Evolutionary conservation across 2,113 vertebrate species (phyloP).

Genomic region (Pseudorasbora parva): DNA sequence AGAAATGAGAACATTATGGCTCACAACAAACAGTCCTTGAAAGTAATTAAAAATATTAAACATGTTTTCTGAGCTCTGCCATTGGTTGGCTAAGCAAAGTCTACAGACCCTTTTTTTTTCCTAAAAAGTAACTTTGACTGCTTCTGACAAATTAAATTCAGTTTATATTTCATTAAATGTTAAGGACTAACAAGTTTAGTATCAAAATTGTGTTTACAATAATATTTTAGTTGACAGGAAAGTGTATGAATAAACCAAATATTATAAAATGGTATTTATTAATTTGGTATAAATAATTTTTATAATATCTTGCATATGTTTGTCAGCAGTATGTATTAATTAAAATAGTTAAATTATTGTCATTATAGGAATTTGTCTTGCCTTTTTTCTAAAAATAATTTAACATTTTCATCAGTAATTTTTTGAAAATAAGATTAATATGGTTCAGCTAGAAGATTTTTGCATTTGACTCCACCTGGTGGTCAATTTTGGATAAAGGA

Average conservation of each 20-base stretch:
- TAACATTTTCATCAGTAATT: no score
- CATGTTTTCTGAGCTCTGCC: neutral
- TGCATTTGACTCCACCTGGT: neutral
- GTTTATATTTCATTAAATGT: neutral
- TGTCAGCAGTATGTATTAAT: no score
- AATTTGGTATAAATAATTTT: no score
- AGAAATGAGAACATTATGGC: neutral
- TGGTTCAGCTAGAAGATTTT: no score
- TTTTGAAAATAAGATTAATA: no score
- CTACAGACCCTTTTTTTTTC: neutral
- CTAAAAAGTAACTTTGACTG: neutral
- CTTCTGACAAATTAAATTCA: neutral
- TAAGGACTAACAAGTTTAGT: neutral
- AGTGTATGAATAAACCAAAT: neutral
- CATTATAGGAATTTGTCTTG: no score
- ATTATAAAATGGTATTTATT: no score
- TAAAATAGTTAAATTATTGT: no score
- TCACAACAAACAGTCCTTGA: neutral
- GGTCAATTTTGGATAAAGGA: neutral
- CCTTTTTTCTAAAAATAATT: no score
- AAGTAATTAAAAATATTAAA: neutral
- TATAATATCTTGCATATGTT: no score
- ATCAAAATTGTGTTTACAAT: neutral
- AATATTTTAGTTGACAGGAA: neutral
- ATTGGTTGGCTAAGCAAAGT: neutral